These are phyloP conservation scores for Biston stratarius DNA, from an alignment of 2,888 invertebrate genomes.

Conservation along the genomic window DNA sequence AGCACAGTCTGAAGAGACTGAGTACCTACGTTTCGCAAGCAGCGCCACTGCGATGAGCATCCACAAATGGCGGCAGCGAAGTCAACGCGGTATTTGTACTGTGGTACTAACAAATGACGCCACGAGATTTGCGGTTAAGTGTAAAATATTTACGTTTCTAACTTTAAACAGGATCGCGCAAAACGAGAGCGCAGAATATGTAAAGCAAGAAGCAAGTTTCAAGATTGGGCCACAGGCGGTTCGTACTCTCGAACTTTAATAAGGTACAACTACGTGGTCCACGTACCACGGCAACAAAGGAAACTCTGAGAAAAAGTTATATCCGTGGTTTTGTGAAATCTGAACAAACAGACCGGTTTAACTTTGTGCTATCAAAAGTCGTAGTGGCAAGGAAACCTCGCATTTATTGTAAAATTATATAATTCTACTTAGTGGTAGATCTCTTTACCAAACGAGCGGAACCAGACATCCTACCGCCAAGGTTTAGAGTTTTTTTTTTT, in stretches of 20 bases:
- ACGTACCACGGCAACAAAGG: slow-evolving; percentile 41
- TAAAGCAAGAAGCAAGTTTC: slow-evolving; percentile 38
- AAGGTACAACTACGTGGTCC: slow-evolving; percentile 39
- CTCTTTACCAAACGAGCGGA: no score
- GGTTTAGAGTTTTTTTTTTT: no score
- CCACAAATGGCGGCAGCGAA: slow-evolving; percentile 59
- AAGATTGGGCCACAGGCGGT: slow-evolving; percentile 42
- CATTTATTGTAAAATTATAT: neutral
- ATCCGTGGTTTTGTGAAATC: slow-evolving; percentile 41
- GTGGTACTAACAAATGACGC: slow-evolving; percentile 59
- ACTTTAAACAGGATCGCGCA: slow-evolving; percentile 34
- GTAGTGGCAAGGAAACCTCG: slow-evolving; percentile 3
- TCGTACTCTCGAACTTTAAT: slow-evolving; percentile 41
- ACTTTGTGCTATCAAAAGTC: slow-evolving; percentile 29
- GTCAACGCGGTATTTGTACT: slow-evolving; percentile 57
- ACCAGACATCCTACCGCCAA: no score
- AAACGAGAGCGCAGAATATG: slow-evolving; percentile 35
- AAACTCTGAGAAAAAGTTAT: slow-evolving; percentile 39
- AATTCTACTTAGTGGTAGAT: neutral
- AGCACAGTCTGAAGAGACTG: neutral
- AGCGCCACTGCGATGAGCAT: slow-evolving; percentile 51
- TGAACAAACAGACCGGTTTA: slow-evolving; percentile 30
- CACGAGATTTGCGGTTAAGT: slow-evolving; percentile 48
- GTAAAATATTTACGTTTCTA: slow-evolving; percentile 50
- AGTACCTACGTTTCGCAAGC: slow-evolving; percentile 58